phyloP scores from a whole-genome alignment of 1,140 invertebrate species.

The Listronotus oregonensis region DNA sequence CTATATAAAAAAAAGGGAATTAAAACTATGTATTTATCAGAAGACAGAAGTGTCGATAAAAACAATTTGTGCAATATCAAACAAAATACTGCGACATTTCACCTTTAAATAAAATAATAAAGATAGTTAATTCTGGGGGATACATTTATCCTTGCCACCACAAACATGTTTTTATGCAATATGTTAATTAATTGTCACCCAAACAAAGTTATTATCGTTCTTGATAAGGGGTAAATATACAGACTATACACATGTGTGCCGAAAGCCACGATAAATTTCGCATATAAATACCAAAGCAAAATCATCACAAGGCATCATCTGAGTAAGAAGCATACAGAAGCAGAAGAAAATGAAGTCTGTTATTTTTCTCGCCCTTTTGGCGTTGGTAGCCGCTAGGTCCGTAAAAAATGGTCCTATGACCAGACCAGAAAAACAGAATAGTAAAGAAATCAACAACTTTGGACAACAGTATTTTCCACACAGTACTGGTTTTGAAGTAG shows the following conservation, averaged over 20 bases:
- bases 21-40: too few species aligned
- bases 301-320: constrained; percentile 13
- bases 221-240: background rate
- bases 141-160: constrained; percentile 16
- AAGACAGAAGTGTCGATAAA: too few species aligned
- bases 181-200: background rate
- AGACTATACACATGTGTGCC: background rate
- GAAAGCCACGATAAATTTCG: constrained; percentile 13
- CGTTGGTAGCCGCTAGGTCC: constrained; percentile 14
- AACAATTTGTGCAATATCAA: too few species aligned
- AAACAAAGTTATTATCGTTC: background rate
- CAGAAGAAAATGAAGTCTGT: constrained; percentile 29
- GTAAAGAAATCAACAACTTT: background rate
- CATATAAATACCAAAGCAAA: constrained; percentile 15
- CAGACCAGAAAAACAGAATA: background rate
- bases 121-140: too few species aligned
- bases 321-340: constrained; percentile 3
- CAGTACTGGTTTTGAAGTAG: constrained; percentile 18
- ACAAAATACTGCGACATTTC: constrained; percentile 20
- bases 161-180: constrained; percentile 20
- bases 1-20: too few species aligned
- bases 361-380: constrained; percentile 23
- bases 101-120: constrained; percentile 13
- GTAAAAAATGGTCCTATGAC: background rate
- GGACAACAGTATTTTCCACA: constrained; percentile 11